Base-by-base conservation (phyloP, 1,140 invertebrate species). In the Nomia melanderi region DNA sequence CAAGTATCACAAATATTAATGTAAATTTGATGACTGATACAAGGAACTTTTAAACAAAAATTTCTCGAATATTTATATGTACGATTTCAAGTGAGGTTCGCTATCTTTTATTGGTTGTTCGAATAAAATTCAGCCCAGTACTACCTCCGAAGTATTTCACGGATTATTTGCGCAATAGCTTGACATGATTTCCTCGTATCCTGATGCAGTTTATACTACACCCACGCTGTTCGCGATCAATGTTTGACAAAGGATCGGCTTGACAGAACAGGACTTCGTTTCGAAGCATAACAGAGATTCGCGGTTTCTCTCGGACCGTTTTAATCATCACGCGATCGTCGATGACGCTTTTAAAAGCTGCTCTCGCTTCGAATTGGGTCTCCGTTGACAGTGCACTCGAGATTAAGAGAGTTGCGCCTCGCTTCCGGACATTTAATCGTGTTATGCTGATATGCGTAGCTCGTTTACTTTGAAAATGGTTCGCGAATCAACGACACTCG, bases 141-240 rank as follows among this genome's bases (percentile, higher is more conserved):
- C 67, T 69, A 36, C 41, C 41, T 60, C 3, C 39, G 67, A 70
- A 70, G 44, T 47, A 70, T 70, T 62, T 57, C 25, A 14, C 39
- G 27, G 12, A 23, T n/a, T 1, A n/a, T 57, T 71, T 77, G 33
- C 29, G 33, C 44, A 69, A 76, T 31, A 29, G 9, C 33, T 14
- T 54, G 65, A 76, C 64, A 69, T 56, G 65, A 60, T 69, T 76
- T 69, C 17, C 73, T 17, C 27, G 31, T 67, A 31, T 7, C 23
- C 11, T 17, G n/a, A 25, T 33, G 14, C 54, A 62, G 60, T 77
- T 71, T 14, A 54, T 62, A 54, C n/a, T n/a, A n/a, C 66, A 33
- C 57, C 74, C 47, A 71, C 57, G 7, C 17, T 7, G 12, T 11
- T 33, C n/a, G 9, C 31, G 57, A 71, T 71, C 47, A 25, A 39